These are phyloP conservation scores for Diadophis punctatus DNA, from an alignment of 2,113 vertebrate genomes.

Conservation along the genomic window DNA sequence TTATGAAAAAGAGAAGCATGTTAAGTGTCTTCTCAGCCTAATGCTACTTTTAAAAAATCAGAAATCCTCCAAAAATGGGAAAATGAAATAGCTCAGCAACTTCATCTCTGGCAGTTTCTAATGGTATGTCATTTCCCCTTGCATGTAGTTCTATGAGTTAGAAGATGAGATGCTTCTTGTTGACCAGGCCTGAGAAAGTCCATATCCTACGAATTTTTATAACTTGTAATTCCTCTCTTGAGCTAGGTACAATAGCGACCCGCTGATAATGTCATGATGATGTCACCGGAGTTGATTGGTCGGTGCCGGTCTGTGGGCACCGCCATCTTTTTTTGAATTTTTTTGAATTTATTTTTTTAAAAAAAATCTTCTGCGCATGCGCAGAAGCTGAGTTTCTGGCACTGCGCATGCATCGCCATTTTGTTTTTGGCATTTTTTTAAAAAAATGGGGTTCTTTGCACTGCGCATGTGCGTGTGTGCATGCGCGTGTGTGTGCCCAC, in stretches of 20 bases:
- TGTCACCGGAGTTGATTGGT: too few species aligned
- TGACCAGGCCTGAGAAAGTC: not conserved
- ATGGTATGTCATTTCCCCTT: not conserved
- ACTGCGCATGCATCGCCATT: too few species aligned
- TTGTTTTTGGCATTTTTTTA: too few species aligned
- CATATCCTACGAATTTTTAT: not conserved
- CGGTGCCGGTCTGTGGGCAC: too few species aligned
- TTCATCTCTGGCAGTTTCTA: not conserved
- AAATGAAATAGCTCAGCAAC: not conserved
- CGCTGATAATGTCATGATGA: too few species aligned
- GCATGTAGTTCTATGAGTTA: not conserved
- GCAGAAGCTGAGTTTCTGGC: too few species aligned
- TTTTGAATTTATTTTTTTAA: too few species aligned
- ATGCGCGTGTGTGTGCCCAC: too few species aligned
- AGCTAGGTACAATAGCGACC: not conserved
- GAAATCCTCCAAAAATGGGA: not conserved
- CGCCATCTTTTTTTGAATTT: too few species aligned
- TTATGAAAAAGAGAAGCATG: not conserved
- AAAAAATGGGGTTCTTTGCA: too few species aligned
- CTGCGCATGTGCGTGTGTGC: too few species aligned
- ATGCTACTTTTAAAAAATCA: not conserved
- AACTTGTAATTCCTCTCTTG: not conserved
- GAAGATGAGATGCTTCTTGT: not conserved
- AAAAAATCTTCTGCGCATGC: too few species aligned
- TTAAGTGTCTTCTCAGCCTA: not conserved